Conservation (phyloP, 2,888 invertebrate species). For the Abrostola tripartita region DNA sequence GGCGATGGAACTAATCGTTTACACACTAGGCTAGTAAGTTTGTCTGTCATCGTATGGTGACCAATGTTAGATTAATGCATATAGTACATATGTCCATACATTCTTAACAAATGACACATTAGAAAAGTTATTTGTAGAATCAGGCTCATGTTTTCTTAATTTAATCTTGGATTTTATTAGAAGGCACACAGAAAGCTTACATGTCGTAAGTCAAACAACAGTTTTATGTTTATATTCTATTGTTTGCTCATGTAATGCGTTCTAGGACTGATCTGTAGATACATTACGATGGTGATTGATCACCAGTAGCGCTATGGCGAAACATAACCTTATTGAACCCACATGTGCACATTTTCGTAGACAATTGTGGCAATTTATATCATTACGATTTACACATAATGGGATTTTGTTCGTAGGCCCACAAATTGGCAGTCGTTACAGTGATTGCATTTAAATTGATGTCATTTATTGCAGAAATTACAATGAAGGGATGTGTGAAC, state of each 20-base stretch:
- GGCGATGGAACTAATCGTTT: no score
- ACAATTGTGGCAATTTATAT: constrained; percentile 77
- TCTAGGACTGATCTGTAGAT: constrained; percentile 22
- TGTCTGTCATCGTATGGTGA: no score
- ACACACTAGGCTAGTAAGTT: no score
- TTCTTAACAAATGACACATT: no score
- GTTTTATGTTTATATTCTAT: constrained; percentile 4
- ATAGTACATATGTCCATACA: no score
- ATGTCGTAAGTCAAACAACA: no score
- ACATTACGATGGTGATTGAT: constrained; percentile 62
- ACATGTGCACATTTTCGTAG: constrained; percentile 61
- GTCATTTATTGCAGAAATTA: constrained; percentile 67
- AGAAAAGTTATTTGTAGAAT: no score
- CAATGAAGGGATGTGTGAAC: constrained; percentile 50
- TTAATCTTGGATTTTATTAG: no score
- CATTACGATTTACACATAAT: constrained; percentile 76
- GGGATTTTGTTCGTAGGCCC: constrained; percentile 70
- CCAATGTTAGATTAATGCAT: no score
- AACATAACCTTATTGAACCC: constrained; percentile 67
- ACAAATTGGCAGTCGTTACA: constrained; percentile 69
- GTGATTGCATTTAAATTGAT: constrained; percentile 81
- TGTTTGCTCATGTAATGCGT: constrained; percentile 29
- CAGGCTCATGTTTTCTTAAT: no score
- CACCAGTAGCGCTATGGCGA: constrained; percentile 65
- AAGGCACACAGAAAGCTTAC: no score